Percentiles rank a stretch among this genome's conserved stretches.
phyloP scores from a whole-genome alignment of 2,113 vertebrate genomes.

The Falcunculus frontatus region DNA sequence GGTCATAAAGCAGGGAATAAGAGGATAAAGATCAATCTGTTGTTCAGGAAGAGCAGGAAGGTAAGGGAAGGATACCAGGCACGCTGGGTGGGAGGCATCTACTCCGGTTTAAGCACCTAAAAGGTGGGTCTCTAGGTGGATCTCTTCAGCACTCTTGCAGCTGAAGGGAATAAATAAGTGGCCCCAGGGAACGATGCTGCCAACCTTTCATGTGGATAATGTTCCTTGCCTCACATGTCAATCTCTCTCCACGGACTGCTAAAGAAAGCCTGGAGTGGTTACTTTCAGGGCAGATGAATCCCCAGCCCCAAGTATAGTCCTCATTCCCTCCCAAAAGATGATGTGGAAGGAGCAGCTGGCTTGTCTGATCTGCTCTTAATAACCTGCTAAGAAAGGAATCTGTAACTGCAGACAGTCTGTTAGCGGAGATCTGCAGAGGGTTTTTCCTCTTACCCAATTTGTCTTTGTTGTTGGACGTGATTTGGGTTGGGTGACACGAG shows the following conservation, averaged over 20 bases:
- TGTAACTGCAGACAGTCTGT: background rate
- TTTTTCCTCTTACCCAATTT: background rate
- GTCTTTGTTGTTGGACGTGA: background rate
- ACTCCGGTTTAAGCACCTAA: background rate
- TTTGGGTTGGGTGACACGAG: background rate
- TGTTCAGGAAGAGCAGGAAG: background rate
- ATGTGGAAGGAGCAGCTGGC: background rate
- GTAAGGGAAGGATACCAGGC: background rate
- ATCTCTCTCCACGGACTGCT: background rate
- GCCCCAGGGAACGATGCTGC: background rate
- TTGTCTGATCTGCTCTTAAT: background rate
- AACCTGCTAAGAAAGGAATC: background rate
- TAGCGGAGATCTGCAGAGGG: background rate
- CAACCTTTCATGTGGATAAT: background rate
- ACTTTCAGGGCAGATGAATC: background rate
- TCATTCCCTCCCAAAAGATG: background rate
- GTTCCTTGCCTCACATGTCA: background rate
- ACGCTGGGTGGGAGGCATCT: accelerated
- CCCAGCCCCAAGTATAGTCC: background rate
- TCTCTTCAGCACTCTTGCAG: background rate
- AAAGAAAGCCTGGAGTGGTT: background rate
- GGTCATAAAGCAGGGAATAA: background rate
- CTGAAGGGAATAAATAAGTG: background rate
- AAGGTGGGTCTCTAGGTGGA: background rate
- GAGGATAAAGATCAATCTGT: background rate